Conservation (phyloP, 2,888 invertebrate genomes). For the Taenaris catops region DNA sequence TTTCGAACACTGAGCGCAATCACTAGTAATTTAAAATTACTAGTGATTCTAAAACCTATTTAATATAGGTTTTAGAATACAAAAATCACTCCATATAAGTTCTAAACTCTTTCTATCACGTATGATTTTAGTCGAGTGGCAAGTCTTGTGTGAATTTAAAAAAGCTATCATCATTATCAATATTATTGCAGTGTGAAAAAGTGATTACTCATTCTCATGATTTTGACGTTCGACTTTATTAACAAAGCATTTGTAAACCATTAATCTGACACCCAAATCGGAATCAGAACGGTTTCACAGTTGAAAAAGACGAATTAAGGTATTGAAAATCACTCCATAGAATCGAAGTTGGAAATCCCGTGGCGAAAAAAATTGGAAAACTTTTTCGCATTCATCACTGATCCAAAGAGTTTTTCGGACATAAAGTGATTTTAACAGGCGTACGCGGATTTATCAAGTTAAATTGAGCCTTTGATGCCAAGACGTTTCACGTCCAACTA, state of each 20-base stretch:
- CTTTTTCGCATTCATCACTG: conserved; percentile 30
- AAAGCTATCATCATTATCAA: too few species aligned
- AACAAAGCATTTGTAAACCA: conserved; percentile 18
- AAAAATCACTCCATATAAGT: too few species aligned
- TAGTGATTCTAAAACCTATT: too few species aligned
- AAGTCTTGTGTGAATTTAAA: too few species aligned
- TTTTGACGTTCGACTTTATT: conserved; percentile 6
- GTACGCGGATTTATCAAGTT: conserved; percentile 25
- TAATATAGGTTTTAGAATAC: too few species aligned
- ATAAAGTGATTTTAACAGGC: conserved; percentile 31
- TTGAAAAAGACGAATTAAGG: conserved; percentile 21
- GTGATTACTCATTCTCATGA: neutral
- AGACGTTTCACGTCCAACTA: too few species aligned
- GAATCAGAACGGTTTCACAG: conserved; percentile 17
- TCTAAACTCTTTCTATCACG: too few species aligned
- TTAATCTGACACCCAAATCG: conserved; percentile 16
- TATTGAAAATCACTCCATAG: conserved; percentile 27
- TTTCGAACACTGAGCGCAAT: too few species aligned
- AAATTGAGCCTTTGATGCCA: conserved; percentile 18
- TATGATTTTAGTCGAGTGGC: too few species aligned
- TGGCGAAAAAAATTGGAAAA: conserved; percentile 13
- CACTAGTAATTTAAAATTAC: too few species aligned
- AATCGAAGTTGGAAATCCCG: conserved; percentile 24
- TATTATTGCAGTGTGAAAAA: too few species aligned
- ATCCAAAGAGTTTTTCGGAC: conserved; percentile 29